These are phyloP conservation scores for Andrena fulva DNA, from an alignment of 2,888 invertebrate genomes.

Conservation along the genomic window DNA sequence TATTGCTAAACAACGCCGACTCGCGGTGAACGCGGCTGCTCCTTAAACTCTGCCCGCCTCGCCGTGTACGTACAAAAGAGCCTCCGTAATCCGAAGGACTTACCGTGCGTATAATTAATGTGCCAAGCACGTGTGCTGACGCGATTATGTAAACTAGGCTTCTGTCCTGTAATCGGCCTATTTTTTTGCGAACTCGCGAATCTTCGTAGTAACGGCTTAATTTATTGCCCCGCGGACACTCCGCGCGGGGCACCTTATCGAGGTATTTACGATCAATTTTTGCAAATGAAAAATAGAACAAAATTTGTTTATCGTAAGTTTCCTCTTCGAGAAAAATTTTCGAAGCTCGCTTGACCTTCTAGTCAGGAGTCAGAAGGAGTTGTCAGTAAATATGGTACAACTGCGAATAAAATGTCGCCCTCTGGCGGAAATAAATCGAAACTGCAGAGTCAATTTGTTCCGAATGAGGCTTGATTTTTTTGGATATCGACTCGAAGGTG, in stretches of 20 bases:
- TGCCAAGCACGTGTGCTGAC: background rate
- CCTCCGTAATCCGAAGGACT: conserved; percentile 25
- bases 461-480: no score
- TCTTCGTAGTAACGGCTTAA: background rate
- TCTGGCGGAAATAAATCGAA: no score
- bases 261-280: no score
- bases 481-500: no score
- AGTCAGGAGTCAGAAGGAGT: no score
- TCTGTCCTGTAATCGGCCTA: conserved; percentile 17
- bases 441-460: no score
- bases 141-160: conserved; percentile 38
- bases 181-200: background rate
- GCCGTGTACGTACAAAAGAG: background rate
- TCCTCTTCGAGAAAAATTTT: no score
- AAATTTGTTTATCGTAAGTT: no score
- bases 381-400: no score
- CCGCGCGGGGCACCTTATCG: background rate
- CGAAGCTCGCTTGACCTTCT: no score
- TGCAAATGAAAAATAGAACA: no score
- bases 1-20: conserved; percentile 27
- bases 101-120: conserved; percentile 22
- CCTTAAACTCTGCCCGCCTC: background rate
- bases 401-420: no score
- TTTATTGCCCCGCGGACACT: background rate
- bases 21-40: background rate